Evolutionary conservation across 2,113 vertebrate genomes (phyloP), one percentile per base, ranked within the genome.

Genomic region (Hemichromis elongatus): DNA sequence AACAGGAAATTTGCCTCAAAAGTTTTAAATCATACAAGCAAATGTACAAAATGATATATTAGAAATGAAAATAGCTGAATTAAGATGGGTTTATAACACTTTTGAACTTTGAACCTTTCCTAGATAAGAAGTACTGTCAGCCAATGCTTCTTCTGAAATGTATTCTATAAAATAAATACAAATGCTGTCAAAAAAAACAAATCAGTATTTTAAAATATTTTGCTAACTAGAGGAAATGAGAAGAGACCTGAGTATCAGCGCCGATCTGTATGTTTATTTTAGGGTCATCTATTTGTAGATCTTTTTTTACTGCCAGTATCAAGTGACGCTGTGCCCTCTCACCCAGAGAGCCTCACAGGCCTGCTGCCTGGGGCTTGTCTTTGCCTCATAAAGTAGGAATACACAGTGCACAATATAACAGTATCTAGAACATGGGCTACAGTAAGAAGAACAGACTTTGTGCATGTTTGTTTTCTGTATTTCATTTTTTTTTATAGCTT

Each of bases 271-370:
- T 82, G 88, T 94, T 88, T 95, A 94, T 95, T 94, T 95, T 90
- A 37, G 89, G 85, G 54, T 2, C 3, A 28, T 93, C 93, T 96
- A 94, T 95, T 94, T 54, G 73, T 88, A 87, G 94, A 92, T 83
- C 61, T 80, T 88, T 86, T 86, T 86, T 85, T 53, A 80, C 80
- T 35, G 80, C 73, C 52, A 8, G 88, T 90, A 88, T 95, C 94
- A 92, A 81, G 86, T 95, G 82, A 90, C 94, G 80, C 82, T 59
- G 75, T 92, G 89, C 87, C 87, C 90, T 87, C 63, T 92, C 86
- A 92, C 90, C 84, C 88, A 93, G 87, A 89, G 73, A 68, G 59
- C 21, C 35, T 40, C 53, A 42, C n/a, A 79, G 80, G 24, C 63
- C 13, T 2, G 53, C 37, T 75, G 70, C 45, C 45, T 75, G 42